A percentile compares a stretch with the other conserved stretches of the same genome.
These are phyloP conservation scores for Phylloscopus collybita DNA, from an alignment of 2,797 vertebrate genomes.

Conservation along the genomic window DNA sequence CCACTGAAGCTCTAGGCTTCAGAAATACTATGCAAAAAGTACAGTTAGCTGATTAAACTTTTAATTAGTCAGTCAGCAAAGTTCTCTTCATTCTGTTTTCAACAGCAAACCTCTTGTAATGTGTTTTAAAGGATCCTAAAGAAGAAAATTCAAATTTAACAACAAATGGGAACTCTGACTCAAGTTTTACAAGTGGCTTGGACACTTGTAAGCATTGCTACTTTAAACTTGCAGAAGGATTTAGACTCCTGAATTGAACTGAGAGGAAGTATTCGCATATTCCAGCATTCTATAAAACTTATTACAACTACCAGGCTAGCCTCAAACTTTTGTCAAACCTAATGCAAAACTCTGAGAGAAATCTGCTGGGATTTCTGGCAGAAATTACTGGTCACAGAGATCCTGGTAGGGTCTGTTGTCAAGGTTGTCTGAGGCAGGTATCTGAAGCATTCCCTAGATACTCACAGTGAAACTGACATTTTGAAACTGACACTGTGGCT, in stretches of 20 bases:
- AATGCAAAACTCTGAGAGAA: neutral
- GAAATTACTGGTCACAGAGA: neutral
- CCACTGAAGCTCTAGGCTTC: neutral
- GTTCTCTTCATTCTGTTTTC: neutral
- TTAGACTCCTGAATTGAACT: neutral
- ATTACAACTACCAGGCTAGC: neutral
- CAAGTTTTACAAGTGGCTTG: neutral
- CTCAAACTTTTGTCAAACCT: neutral
- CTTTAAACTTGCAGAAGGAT: neutral
- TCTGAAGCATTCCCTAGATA: constrained; percentile 7
- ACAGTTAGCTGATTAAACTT: neutral
- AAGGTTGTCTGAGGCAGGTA: constrained; percentile 1
- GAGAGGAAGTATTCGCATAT: neutral
- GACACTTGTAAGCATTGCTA: neutral
- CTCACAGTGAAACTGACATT: neutral
- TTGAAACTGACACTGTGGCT: constrained; percentile 17
- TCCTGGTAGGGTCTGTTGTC: neutral
- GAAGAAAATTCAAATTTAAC: neutral
- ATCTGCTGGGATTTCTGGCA: neutral
- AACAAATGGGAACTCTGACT: neutral
- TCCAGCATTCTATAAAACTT: neutral
- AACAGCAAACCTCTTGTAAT: neutral
- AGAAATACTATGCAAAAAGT: neutral
- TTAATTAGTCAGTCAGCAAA: neutral
- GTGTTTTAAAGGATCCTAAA: neutral